Conservation (phyloP, 2,113 vertebrate genomes). For the Platycercus adscitus region DNA sequence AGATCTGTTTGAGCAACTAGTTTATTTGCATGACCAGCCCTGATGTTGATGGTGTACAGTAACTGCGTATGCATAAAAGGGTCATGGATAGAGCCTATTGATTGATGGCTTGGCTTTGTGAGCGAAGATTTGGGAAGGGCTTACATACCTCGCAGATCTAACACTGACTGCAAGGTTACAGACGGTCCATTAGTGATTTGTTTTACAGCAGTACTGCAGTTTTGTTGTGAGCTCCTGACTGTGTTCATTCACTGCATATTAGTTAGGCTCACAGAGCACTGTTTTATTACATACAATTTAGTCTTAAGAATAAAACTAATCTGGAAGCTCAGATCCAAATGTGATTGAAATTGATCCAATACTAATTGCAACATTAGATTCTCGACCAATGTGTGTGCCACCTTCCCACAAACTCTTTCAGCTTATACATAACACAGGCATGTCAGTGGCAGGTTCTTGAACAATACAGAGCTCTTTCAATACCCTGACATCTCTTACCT, state of each 20-base stretch:
- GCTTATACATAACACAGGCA: not conserved
- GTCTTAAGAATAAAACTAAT: not conserved
- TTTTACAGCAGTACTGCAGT: not conserved
- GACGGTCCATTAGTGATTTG: not conserved
- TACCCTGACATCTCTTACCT: not conserved
- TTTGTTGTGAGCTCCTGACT: not conserved
- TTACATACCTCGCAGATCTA: not conserved
- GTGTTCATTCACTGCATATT: not conserved
- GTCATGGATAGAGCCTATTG: not conserved
- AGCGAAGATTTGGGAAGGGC: too few species aligned
- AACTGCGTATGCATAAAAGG: not conserved
- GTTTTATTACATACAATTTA: not conserved
- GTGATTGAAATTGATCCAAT: not conserved
- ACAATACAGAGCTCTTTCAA: not conserved
- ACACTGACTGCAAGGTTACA: not conserved
- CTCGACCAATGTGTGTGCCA: fast-evolving
- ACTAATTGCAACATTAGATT: not conserved
- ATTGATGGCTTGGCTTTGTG: too few species aligned
- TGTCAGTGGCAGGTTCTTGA: not conserved
- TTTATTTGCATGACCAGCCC: not conserved
- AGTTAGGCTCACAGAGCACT: not conserved
- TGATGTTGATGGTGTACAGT: not conserved
- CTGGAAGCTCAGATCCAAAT: not conserved
- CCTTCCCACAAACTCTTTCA: not conserved
- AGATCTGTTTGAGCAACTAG: not conserved